These are phyloP conservation scores for Rapana venosa DNA, from an alignment of 2,888 invertebrate genomes.

Conservation along the genomic window DNA sequence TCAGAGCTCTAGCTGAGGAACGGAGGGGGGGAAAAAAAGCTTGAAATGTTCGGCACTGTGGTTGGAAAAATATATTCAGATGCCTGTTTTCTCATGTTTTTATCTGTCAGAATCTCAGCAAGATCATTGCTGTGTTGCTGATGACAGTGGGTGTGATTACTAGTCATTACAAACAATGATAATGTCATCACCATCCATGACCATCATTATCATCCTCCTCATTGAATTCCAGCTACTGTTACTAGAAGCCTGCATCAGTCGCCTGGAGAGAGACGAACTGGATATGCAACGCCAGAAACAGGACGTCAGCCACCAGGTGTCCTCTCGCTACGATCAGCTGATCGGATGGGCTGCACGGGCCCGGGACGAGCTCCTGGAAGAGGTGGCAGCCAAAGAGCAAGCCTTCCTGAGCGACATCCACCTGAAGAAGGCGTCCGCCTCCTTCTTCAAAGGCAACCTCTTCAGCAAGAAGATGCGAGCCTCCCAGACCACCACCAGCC, in stretches of 20 bases:
- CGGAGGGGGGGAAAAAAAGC: no score
- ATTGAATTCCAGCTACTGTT: neutral
- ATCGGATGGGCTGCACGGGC: constrained; percentile 16
- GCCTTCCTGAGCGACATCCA: neutral
- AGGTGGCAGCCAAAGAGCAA: neutral
- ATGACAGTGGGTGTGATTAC: no score
- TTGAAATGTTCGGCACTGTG: no score
- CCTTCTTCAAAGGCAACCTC: neutral
- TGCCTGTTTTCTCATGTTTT: no score
- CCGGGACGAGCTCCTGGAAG: constrained; percentile 34
- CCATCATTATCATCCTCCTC: no score
- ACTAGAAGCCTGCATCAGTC: neutral
- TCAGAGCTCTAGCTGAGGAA: no score
- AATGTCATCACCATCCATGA: no score
- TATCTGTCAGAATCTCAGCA: no score
- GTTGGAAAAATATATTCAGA: no score
- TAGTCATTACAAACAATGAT: no score
- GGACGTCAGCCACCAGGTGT: constrained; percentile 11
- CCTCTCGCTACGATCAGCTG: neutral
- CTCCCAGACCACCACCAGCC: neutral
- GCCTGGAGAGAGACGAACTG: constrained; percentile 24
- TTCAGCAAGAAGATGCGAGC: constrained; percentile 7
- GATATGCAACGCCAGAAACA: constrained; percentile 34
- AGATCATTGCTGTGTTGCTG: no score
- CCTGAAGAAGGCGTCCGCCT: neutral